Evolutionary conservation across 2,888 invertebrate genomes (phyloP).

Genomic region (Amiota communis): DNA sequence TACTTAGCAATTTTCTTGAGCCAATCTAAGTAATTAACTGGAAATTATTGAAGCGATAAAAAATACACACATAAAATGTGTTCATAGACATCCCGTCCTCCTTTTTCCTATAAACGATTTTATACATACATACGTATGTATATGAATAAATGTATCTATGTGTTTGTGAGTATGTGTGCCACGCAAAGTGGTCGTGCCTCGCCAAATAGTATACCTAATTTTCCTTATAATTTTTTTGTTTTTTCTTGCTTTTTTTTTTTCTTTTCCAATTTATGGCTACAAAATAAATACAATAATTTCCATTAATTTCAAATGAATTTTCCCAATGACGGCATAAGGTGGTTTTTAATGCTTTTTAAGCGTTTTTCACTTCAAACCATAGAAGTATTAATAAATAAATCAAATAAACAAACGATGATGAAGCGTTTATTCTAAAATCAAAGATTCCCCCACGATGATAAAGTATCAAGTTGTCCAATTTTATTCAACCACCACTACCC

Average conservation of each 20-base stretch:
- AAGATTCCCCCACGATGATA: no score
- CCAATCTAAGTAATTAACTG: constrained; percentile 27
- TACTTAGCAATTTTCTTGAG: constrained; percentile 27
- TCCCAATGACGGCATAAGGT: background rate
- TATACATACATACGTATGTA: constrained; percentile 1
- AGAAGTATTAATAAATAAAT: constrained; percentile 55
- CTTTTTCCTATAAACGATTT: background rate
- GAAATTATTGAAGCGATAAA: constrained; percentile 25
- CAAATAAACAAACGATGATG: constrained; percentile 42
- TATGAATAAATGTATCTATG: constrained; percentile 7
- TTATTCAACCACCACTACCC: no score
- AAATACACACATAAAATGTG: constrained; percentile 15
- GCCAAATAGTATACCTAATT: constrained; percentile 44
- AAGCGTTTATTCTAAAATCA: background rate
- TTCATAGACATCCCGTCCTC: background rate
- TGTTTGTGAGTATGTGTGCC: constrained; percentile 42
- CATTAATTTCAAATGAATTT: constrained; percentile 14
- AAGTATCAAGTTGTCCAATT: no score
- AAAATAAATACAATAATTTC: background rate
- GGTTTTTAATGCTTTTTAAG: constrained; percentile 61
- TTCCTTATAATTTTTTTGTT: background rate
- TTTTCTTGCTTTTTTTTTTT: background rate
- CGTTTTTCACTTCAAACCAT: constrained; percentile 50
- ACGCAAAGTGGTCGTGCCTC: constrained; percentile 44
- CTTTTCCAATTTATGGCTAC: background rate